phyloP scores from a whole-genome alignment of 2,113 vertebrate species.

The Hemichromis elongatus region DNA sequence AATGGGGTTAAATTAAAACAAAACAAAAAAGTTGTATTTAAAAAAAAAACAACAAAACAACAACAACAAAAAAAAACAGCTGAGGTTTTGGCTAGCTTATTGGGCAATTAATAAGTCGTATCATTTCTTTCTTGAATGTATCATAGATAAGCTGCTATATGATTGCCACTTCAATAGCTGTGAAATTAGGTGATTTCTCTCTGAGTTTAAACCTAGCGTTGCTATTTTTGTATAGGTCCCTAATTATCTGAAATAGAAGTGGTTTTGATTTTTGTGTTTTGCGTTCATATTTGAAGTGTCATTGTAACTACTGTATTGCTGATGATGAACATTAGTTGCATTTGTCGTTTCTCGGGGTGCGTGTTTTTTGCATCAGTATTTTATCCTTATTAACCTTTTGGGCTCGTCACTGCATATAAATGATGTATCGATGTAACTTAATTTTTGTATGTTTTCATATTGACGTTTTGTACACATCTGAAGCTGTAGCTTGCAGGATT shows the following conservation, averaged over 20 bases:
- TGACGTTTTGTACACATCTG: conserved; percentile 87
- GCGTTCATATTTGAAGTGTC: conserved; percentile 96
- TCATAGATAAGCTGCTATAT: conserved; percentile 99
- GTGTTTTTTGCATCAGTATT: conserved; percentile 93
- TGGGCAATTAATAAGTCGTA: conserved; percentile 97
- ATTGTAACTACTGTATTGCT: conserved; percentile 99
- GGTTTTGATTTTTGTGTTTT: conserved; percentile 85
- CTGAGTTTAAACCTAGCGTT: conserved; percentile 92
- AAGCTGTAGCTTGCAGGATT: conserved; percentile 95
- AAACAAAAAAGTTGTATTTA: conserved; percentile 83
- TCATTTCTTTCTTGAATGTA: conserved; percentile 99
- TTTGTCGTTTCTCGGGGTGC: conserved; percentile 87
- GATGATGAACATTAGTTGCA: conserved; percentile 92
- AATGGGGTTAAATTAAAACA: conserved; percentile 77
- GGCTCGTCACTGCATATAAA: conserved; percentile 97
- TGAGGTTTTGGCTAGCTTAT: conserved; percentile 94
- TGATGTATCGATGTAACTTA: conserved; percentile 95
- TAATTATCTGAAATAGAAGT: conserved; percentile 96
- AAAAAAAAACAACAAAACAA: conserved; percentile 13
- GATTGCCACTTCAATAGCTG: conserved; percentile 99
- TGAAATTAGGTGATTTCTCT: conserved; percentile 98
- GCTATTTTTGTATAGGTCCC: conserved; percentile 93
- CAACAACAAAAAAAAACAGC: conserved; percentile 69
- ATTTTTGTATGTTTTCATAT: conserved; percentile 96
- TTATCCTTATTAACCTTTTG: conserved; percentile 92